These are phyloP conservation scores for Pitta sordida DNA, from an alignment of 2,113 vertebrate species.

Conservation along the genomic window DNA sequence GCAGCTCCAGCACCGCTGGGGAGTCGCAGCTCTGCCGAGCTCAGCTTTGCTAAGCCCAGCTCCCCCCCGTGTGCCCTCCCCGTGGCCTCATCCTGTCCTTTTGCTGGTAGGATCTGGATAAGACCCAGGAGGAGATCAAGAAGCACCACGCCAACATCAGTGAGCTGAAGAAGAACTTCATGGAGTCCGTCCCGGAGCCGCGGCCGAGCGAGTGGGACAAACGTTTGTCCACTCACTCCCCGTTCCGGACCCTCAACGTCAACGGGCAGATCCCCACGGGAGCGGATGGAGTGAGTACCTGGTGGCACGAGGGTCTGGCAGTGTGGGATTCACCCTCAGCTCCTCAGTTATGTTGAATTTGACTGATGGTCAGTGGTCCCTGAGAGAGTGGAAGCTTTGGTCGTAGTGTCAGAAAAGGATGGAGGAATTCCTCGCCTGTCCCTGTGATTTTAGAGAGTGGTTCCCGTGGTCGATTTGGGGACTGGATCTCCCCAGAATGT, in stretches of 20 bases:
- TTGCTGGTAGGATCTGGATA: conserved; percentile 87
- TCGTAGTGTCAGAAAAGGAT: neutral
- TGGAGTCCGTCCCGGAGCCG: conserved; percentile 93
- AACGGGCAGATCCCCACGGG: conserved; percentile 89
- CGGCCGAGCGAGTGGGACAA: conserved; percentile 97
- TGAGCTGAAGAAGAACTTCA: conserved; percentile 96
- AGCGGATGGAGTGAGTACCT: conserved; percentile 85
- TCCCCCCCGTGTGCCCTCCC: no score
- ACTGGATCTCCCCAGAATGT: neutral
- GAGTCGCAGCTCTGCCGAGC: conserved; percentile 11
- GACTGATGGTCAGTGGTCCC: neutral
- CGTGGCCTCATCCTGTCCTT: conserved; percentile 36
- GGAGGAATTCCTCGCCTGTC: neutral
- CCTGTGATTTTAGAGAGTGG: neutral
- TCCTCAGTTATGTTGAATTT: rapidly evolving
- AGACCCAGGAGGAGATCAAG: conserved; percentile 93
- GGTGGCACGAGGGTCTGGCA: rapidly evolving
- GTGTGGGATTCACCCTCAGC: neutral
- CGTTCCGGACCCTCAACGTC: conserved; percentile 87
- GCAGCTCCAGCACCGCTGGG: neutral
- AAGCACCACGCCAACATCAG: conserved; percentile 97
- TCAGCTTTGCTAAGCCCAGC: conserved; percentile 56
- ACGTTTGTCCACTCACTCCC: conserved; percentile 91
- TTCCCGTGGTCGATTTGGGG: neutral
- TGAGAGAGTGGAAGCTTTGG: rapidly evolving